A percentile compares a stretch with the other conserved stretches of the same genome.
phyloP scores from a whole-genome alignment of 2,797 vertebrate species.

The Melanitta fusca region DNA sequence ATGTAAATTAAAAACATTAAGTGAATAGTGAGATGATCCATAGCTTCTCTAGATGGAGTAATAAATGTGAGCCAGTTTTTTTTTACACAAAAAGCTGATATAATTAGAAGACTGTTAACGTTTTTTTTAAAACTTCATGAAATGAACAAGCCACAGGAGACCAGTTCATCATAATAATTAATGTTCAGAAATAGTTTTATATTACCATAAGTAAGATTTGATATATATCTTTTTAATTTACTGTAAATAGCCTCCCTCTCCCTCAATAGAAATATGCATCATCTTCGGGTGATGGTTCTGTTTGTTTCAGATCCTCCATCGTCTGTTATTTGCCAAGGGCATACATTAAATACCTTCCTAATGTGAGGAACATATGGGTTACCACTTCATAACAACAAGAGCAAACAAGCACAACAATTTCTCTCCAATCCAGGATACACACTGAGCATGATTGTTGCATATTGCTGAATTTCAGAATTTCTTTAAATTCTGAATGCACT shows the following conservation, averaged over 20 bases:
- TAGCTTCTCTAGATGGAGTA: conserved; percentile 60
- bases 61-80: conserved; percentile 57
- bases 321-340: conserved; percentile 53
- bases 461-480: background rate
- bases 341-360: conserved; percentile 41
- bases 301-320: conserved; percentile 31
- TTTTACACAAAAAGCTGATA: conserved; percentile 67
- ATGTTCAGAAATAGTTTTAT: conserved; percentile 72
- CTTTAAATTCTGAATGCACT: background rate
- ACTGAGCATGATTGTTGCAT: background rate
- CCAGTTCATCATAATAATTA: conserved; percentile 76
- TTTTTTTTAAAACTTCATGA: conserved; percentile 18
- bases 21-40: conserved; percentile 62
- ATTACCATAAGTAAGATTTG: conserved; percentile 63
- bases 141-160: conserved; percentile 68
- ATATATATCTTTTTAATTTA: conserved; percentile 60
- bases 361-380: conserved; percentile 47
- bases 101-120: conserved; percentile 77
- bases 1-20: conserved; percentile 69
- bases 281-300: conserved; percentile 6
- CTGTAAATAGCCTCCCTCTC: background rate
- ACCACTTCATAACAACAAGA: background rate
- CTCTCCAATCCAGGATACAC: background rate
- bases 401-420: conserved; percentile 6
- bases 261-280: background rate